phyloP scores from a whole-genome alignment of 2,888 invertebrate species.

The Netelia inedita region DNA sequence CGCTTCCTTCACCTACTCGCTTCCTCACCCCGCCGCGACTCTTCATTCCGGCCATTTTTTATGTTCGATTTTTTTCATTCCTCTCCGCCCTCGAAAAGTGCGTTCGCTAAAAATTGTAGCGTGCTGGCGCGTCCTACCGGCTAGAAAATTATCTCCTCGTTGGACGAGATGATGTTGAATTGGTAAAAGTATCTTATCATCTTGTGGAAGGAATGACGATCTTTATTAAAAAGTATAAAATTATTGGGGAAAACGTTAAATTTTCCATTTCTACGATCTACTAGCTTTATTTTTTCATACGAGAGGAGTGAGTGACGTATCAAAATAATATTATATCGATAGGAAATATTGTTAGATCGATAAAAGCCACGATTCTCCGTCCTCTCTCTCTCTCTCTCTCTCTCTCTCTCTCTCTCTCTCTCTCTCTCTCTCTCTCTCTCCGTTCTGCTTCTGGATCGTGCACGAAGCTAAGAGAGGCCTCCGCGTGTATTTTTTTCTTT shows the following conservation, averaged over 20 bases:
- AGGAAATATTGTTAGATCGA: too few relatives aligned
- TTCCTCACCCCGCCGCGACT: slow-evolving; percentile 32
- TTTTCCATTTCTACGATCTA: neutral
- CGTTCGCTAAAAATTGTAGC: too few relatives aligned
- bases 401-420: slow-evolving; percentile 2
- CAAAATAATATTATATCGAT: too few relatives aligned
- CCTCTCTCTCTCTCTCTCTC: neutral
- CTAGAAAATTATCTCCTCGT: too few relatives aligned
- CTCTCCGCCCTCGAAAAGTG: slow-evolving; percentile 19
- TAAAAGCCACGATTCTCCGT: too few relatives aligned
- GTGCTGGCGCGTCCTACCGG: too few relatives aligned
- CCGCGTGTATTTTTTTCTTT: slow-evolving; percentile 42
- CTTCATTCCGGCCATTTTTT: slow-evolving; percentile 47
- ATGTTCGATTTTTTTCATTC: slow-evolving; percentile 2
- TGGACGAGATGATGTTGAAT: too few relatives aligned
- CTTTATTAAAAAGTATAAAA: too few relatives aligned
- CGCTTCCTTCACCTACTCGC: slow-evolving; percentile 30
- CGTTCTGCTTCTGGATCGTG: slow-evolving; percentile 18
- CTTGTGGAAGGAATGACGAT: too few relatives aligned
- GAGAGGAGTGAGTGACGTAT: too few relatives aligned
- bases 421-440: slow-evolving; percentile 9
- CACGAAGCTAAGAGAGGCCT: slow-evolving; percentile 34
- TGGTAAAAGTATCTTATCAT: too few relatives aligned
- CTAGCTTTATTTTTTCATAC: neutral
- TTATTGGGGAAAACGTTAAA: too few relatives aligned